phyloP scores from a whole-genome alignment of 2,797 vertebrate genomes.

The Allobates femoralis region DNA sequence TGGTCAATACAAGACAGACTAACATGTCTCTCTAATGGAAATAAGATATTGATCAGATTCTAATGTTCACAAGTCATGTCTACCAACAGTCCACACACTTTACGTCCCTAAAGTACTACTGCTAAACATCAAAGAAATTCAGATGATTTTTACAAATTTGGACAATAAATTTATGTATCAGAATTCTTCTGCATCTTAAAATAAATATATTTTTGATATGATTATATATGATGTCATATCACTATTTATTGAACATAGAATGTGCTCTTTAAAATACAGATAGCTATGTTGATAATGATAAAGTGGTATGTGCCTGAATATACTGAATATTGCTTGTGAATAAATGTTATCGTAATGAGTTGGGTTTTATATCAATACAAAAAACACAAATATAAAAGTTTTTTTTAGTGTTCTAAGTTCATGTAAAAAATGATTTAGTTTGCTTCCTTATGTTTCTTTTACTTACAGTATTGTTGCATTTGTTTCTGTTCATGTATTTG shows the following conservation, averaged over 20 bases:
- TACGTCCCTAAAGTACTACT: slow-evolving; percentile 43
- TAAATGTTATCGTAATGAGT: too few species aligned
- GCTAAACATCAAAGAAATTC: slow-evolving; percentile 36
- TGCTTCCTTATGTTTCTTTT: too few species aligned
- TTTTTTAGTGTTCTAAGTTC: too few species aligned
- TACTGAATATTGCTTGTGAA: too few species aligned
- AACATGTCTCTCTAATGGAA: slow-evolving; percentile 57
- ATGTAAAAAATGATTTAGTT: too few species aligned
- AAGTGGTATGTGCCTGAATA: not conserved
- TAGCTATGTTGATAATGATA: not conserved
- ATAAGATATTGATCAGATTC: slow-evolving; percentile 57
- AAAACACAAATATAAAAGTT: too few species aligned
- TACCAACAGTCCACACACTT: slow-evolving; percentile 43
- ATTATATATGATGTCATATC: not conserved
- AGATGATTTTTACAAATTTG: not conserved
- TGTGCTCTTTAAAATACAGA: not conserved
- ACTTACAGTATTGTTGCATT: too few species aligned
- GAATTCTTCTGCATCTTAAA: not conserved
- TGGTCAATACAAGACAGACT: slow-evolving; percentile 48
- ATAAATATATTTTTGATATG: not conserved
- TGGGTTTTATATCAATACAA: too few species aligned
- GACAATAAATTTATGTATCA: slow-evolving; percentile 3
- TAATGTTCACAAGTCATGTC: slow-evolving; percentile 52
- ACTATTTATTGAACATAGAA: not conserved
- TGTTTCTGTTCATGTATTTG: too few species aligned